Percentiles rank a stretch among this genome's conserved stretches.
phyloP scores from a whole-genome alignment of 1,140 invertebrate species.

The Lanistes nyassanus region DNA sequence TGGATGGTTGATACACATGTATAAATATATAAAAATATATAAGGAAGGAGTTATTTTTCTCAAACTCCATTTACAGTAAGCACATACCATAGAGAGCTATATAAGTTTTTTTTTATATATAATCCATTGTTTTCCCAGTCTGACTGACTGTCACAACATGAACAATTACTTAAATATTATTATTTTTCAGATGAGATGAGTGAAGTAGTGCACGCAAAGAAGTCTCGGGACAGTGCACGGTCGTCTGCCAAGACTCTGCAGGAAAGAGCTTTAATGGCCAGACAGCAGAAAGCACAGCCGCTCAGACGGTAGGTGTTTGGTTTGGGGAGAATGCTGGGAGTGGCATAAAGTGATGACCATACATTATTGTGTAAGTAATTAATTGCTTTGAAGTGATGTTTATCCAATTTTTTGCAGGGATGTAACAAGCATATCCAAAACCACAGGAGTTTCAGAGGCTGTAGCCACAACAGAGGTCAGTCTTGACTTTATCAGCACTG shows the following conservation, averaged over 20 bases:
- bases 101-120: too few species aligned
- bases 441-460: not conserved
- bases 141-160: too few species aligned
- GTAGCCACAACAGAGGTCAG: not conserved
- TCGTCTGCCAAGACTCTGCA: constrained; percentile 51
- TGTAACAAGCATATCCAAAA: not conserved
- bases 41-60: too few species aligned
- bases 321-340: not conserved
- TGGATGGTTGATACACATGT: not conserved
- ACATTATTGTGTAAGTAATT: too few species aligned
- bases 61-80: too few species aligned
- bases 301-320: not conserved
- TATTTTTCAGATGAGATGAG: constrained; percentile 33
- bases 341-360: not conserved
- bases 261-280: constrained; percentile 39
- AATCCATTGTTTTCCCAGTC: too few species aligned
- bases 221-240: constrained; percentile 29
- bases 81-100: too few species aligned
- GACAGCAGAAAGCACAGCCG: constrained; percentile 26
- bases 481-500: not conserved
- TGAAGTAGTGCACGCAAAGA: constrained; percentile 30
- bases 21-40: too few species aligned
- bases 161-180: too few species aligned
- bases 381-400: not conserved
- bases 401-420: not conserved